These are phyloP conservation scores for Engraulis encrasicolus DNA, from an alignment of 2,113 vertebrate genomes.

Conservation along the genomic window DNA sequence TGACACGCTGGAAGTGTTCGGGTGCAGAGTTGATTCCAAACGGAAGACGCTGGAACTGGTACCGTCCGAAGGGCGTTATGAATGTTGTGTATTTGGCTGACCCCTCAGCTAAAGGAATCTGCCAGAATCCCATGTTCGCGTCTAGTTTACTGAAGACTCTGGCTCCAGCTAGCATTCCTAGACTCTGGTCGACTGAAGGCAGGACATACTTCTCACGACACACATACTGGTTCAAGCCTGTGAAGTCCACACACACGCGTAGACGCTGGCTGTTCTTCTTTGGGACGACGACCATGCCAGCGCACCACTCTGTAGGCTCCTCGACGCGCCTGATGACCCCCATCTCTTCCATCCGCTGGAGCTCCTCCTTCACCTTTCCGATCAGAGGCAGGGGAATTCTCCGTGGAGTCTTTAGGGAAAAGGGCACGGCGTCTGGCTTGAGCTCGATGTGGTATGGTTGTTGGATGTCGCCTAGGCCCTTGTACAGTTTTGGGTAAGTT, in stretches of 20 bases:
- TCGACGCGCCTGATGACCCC: conserved; percentile 29
- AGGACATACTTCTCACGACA: conserved; percentile 31
- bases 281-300: conserved; percentile 36
- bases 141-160: conserved; percentile 45
- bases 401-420: conserved; percentile 20
- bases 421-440: background rate
- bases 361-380: conserved; percentile 18
- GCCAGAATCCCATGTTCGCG: conserved; percentile 44
- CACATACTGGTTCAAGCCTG: conserved; percentile 32
- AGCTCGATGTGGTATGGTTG: conserved; percentile 29
- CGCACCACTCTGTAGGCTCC: conserved; percentile 35
- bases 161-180: too few species aligned
- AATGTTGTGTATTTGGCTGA: conserved; percentile 31
- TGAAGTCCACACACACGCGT: conserved; percentile 43
- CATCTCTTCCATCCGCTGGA: conserved; percentile 35
- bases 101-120: conserved; percentile 39
- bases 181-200: conserved; percentile 33
- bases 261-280: background rate
- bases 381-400: conserved; percentile 26
- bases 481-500: conserved; percentile 31
- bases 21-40: conserved; percentile 37
- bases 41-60: background rate
- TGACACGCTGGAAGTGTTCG: conserved; percentile 49
- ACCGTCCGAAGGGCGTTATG: conserved; percentile 42
- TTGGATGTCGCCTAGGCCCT: conserved; percentile 23